Evolutionary conservation across 2,113 vertebrate species (phyloP).

Genomic region (Labrus mixtus): DNA sequence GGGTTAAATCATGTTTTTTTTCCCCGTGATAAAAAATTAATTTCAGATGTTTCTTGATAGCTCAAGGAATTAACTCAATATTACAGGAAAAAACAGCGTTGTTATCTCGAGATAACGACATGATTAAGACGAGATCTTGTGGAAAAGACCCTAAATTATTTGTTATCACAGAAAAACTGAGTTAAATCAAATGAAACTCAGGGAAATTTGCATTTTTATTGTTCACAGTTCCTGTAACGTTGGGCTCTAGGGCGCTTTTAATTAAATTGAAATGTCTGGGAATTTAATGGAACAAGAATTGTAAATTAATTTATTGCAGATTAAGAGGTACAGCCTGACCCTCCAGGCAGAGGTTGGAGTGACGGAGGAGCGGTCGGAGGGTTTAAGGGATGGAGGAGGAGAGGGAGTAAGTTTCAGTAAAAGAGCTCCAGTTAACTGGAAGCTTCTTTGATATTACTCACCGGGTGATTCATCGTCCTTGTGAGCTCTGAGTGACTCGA

Average conservation of each 20-base stretch:
- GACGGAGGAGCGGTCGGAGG: background rate
- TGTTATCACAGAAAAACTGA: too few relatives aligned
- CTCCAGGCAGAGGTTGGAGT: background rate
- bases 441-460: conserved; percentile 42
- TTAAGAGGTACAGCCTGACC: background rate
- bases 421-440: conserved; percentile 34
- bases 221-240: too few relatives aligned
- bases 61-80: too few relatives aligned
- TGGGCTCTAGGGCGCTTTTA: background rate
- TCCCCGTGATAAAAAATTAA: too few relatives aligned
- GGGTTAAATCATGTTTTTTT: too few relatives aligned
- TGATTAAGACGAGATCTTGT: too few relatives aligned
- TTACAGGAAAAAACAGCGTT: too few relatives aligned
- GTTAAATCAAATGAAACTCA: too few relatives aligned
- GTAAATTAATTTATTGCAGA: background rate
- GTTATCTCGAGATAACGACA: too few relatives aligned
- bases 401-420: conserved; percentile 2
- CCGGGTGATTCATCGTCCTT: conserved; percentile 50
- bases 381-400: background rate
- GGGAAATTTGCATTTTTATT: too few relatives aligned
- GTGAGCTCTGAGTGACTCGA: background rate
- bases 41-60: too few relatives aligned
- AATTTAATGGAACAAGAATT: background rate
- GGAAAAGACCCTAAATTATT: too few relatives aligned
- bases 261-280: background rate